Evolutionary conservation across 2,888 invertebrate species (phyloP), one percentile per base, ranked within the genome.

Genomic region (Steinernema hermaphroditum): DNA sequence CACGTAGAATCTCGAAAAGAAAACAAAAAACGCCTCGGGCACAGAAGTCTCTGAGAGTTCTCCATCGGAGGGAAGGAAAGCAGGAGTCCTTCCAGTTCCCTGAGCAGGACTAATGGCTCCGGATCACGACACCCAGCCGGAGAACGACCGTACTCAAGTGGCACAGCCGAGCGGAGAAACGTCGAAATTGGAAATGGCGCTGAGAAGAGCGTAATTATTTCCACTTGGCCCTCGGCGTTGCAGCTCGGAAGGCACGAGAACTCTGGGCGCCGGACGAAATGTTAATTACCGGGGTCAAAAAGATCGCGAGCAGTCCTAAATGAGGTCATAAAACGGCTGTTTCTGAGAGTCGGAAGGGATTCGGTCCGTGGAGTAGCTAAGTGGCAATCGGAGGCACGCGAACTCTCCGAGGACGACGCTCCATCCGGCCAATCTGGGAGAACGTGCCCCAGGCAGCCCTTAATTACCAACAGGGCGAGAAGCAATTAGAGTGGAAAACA

Each of bases 181-280:
- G 62, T 32, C 34, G 62, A 62, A 62, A 62, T 62, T 62, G 62
- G 62, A 62, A 62, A 62, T 50, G 50, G 32, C 27, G 54, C 27
- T 16, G 29, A 62, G 27, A 50, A 62, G 16, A 32, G 34, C 62
- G 62, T 62, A 62, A 62, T 62, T 62, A 62, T 62, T 62, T 62
- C 62, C 34, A 34, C 27, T 62, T 62, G 14, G 62, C 6, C 62
- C 32, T 24, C 29, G 32, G 32, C 62, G 29, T 54, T 54, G 19
- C 22, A 54, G 54, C 62, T 62, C 62, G 27, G 27, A 24, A 32
- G 32, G 62, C 32, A 29, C 62, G 32, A 62, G 27, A 62, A 62
- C 62, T 62, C n/a, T 62, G 29, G 27, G 62, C 34, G 62, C 27
- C 16, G 2, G 62, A 14, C 32, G 32, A 32, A 29, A 62, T n/a